phyloP scores from a whole-genome alignment of 2,888 invertebrate genomes.

The Dromius quadrimaculatus region DNA sequence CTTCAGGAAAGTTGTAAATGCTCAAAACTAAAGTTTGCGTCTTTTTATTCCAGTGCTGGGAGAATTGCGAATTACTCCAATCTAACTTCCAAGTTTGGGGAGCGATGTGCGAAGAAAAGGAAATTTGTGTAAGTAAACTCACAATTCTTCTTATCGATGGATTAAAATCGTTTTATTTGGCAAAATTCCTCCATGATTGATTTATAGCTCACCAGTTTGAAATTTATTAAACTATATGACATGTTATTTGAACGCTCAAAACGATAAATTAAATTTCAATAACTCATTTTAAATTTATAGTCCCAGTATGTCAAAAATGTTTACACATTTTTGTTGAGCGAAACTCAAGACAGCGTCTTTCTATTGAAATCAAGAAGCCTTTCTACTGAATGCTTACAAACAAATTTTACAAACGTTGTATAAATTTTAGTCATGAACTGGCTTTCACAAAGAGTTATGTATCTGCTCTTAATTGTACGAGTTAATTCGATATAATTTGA shows the following conservation, averaged over 20 bases:
- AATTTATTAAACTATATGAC: slow-evolving; percentile 38
- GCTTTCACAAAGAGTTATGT: slow-evolving; percentile 41
- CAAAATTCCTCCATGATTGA: slow-evolving; percentile 29
- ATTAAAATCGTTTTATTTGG: slow-evolving; percentile 23
- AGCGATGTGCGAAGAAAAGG: slow-evolving; percentile 77
- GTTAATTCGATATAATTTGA: slow-evolving; percentile 47
- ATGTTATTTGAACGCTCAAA: slow-evolving; percentile 30
- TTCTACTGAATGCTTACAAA: slow-evolving; percentile 41
- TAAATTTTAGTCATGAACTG: slow-evolving; percentile 41
- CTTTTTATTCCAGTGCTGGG: slow-evolving; percentile 78
- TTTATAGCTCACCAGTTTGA: slow-evolving; percentile 16
- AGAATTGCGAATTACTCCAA: slow-evolving; percentile 80
- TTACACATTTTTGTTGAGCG: slow-evolving; percentile 18
- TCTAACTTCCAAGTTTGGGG: slow-evolving; percentile 81
- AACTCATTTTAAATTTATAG: slow-evolving; percentile 33
- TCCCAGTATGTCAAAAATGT: slow-evolving; percentile 9
- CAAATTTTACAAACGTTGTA: slow-evolving; percentile 42
- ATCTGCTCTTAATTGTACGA: slow-evolving; percentile 47
- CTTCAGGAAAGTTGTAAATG: too few relatives aligned
- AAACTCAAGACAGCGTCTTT: not conserved
- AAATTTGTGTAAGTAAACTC: slow-evolving; percentile 76
- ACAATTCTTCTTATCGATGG: slow-evolving; percentile 17
- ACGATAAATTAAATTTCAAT: slow-evolving; percentile 38
- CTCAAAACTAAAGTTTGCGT: slow-evolving; percentile 35
- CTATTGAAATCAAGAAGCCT: slow-evolving; percentile 16